A percentile compares a stretch with the other conserved stretches of the same genome.
Evolutionary conservation across 2,797 vertebrate genomes (phyloP).

Genomic region (Gila robusta): DNA sequence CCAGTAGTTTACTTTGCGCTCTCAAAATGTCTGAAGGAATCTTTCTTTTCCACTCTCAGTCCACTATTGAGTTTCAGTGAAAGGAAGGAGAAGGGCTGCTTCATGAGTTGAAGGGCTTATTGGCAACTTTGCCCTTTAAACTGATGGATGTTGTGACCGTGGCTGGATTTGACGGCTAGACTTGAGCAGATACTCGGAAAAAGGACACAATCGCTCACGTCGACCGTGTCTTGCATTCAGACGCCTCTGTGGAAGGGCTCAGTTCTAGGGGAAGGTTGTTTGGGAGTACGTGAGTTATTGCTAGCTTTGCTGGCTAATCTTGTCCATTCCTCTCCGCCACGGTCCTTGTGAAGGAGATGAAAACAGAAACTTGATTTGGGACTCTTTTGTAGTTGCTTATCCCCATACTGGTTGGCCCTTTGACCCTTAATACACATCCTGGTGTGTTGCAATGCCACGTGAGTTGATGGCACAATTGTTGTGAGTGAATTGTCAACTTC

Average conservation of each 20-base stretch:
- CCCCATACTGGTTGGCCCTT: not conserved
- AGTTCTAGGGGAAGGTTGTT: conserved; percentile 19
- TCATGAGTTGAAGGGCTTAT: conserved; percentile 59
- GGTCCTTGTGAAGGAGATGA: not conserved
- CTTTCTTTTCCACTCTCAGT: conserved; percentile 49
- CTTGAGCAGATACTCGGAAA: conserved; percentile 69
- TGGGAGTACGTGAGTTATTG: conserved; percentile 33
- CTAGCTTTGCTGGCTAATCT: conserved; percentile 19
- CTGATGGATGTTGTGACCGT: conserved; percentile 72
- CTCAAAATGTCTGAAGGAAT: conserved; percentile 46
- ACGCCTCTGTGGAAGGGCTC: conserved; percentile 5
- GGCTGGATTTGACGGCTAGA: conserved; percentile 62
- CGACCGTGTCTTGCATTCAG: conserved; percentile 33
- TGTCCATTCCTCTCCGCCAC: not conserved
- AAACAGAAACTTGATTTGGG: conserved; percentile 28
- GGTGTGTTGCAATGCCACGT: not conserved
- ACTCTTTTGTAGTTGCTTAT: conserved; percentile 34
- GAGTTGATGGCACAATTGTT: conserved; percentile 12
- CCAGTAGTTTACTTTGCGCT: conserved; percentile 37
- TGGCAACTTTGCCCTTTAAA: conserved; percentile 67
- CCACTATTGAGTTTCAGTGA: conserved; percentile 39
- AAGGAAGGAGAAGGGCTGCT: conserved; percentile 59
- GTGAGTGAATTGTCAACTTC: conserved; percentile 1
- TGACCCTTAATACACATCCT: conserved; percentile 7
- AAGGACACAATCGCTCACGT: conserved; percentile 63